phyloP scores from a whole-genome alignment of 1,140 invertebrate species.

The Sinella curviseta region DNA sequence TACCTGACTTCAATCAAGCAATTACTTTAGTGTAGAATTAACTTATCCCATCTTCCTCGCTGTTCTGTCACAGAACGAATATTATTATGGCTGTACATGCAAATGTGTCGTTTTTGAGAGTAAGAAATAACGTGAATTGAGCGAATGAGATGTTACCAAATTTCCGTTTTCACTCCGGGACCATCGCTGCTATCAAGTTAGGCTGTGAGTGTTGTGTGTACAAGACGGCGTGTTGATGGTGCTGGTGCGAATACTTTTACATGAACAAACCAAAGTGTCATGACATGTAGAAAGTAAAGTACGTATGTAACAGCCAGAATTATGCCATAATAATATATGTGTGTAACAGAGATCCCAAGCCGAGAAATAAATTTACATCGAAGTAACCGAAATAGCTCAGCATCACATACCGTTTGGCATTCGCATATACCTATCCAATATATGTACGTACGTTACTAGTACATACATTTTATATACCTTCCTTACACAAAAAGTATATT shows the following conservation, averaged over 20 bases:
- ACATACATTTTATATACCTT: not conserved
- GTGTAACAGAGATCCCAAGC: constrained; percentile 10
- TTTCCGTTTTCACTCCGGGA: not conserved
- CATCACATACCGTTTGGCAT: not conserved
- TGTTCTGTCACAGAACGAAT: too few species aligned
- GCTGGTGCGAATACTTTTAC: not conserved
- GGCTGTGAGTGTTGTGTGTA: too few species aligned
- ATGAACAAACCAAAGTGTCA: not conserved
- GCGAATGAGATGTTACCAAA: constrained; percentile 8
- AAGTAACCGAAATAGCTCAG: not conserved
- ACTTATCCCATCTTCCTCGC: too few species aligned
- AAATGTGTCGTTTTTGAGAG: too few species aligned
- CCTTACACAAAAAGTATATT: not conserved
- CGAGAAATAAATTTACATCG: constrained; percentile 23
- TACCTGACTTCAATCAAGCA: too few species aligned
- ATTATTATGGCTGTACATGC: too few species aligned
- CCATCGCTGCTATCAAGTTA: not conserved
- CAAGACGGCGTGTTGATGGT: too few species aligned
- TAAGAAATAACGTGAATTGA: not conserved
- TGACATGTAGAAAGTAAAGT: not conserved
- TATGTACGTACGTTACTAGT: not conserved
- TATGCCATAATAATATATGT: too few species aligned
- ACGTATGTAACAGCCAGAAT: not conserved
- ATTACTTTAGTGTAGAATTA: too few species aligned
- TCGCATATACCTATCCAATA: not conserved